A percentile compares a stretch with the other conserved stretches of the same genome.
phyloP scores from a whole-genome alignment of 2,888 invertebrate genomes.

The Mylabris sibirica region DNA sequence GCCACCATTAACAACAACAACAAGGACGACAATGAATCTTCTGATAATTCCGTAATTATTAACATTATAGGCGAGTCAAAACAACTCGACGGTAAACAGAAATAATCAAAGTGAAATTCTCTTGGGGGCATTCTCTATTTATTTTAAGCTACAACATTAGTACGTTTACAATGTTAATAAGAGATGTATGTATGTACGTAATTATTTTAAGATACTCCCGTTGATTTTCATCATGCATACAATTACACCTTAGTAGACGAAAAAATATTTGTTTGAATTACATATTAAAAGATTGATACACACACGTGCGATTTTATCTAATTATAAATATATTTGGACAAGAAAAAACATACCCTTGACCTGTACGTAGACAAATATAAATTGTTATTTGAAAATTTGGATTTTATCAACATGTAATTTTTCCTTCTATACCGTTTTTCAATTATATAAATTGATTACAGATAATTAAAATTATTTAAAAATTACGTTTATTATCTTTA shows the following conservation, averaged over 20 bases:
- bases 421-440: background rate
- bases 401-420: background rate
- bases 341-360: constrained; percentile 11
- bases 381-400: background rate
- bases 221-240: background rate
- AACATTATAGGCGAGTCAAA: constrained; percentile 24
- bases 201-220: constrained; percentile 11
- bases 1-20: constrained; percentile 17
- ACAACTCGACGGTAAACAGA: constrained; percentile 24
- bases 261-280: too few relatives aligned
- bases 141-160: constrained; percentile 12
- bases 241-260: background rate
- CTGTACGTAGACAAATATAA: background rate
- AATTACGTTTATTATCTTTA: background rate
- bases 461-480: background rate
- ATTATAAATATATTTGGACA: background rate
- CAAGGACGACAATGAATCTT: constrained; percentile 24
- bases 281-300: background rate
- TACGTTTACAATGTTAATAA: constrained; percentile 9
- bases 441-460: background rate
- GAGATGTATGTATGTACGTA: background rate
- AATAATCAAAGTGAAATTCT: constrained; percentile 21
- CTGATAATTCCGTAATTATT: constrained; percentile 33
- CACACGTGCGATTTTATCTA: background rate
- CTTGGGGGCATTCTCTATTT: constrained; percentile 19